Base-by-base conservation (phyloP, 2,888 invertebrate species). In the Quadriops clusia region DNA sequence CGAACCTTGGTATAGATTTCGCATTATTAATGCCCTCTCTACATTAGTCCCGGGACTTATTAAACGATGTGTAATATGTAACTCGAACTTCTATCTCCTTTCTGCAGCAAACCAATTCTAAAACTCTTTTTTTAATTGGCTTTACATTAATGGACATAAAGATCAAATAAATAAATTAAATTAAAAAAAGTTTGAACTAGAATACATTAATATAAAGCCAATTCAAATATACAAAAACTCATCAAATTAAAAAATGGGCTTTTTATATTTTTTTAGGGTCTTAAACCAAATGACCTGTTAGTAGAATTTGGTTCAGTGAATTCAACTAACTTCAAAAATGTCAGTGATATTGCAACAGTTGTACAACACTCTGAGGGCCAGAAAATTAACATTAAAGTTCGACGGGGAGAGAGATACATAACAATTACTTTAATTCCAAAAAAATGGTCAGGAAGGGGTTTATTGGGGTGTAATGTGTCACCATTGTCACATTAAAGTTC, bases 231-330 rank as follows among this genome's bases (percentile, higher is more conserved):
- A 18, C 18, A 18, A 18, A 18, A 8, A n/a, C 18, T 7, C 7
- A 18, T 18, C n/a, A n/a, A 18, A 18, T 7, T 18, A 17, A 9
- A 5, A 14, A 14, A 23, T 37, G 32, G 58, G 31, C 37, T 32
- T n/a, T n/a, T n/a, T n/a, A n/a, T n/a, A n/a, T n/a, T 32, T 38
- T 59, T 56, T 23, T 56, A 84, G 83, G 86, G 86, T 1, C 61
- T 89, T 4, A 61, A 64, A 40, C 65, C 68, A 17, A 67, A 74
- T 9, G 87, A 89, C 57, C 65, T 72, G 39, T 65, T 89, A 9
- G 49, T 82, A 3, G 72, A 82, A 46, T 86, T 89, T 56, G 87
- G 87, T 4, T 78, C 84, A 0, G 61, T 87, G 5, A 80, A 77
- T 51, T 58, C 64, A 1, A 58, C 54, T 4, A 89, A 87, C 60